A percentile compares a stretch with the other conserved stretches of the same genome.
Evolutionary conservation across 2,797 vertebrate genomes (phyloP).

Genomic region (Chaunax sp.): DNA sequence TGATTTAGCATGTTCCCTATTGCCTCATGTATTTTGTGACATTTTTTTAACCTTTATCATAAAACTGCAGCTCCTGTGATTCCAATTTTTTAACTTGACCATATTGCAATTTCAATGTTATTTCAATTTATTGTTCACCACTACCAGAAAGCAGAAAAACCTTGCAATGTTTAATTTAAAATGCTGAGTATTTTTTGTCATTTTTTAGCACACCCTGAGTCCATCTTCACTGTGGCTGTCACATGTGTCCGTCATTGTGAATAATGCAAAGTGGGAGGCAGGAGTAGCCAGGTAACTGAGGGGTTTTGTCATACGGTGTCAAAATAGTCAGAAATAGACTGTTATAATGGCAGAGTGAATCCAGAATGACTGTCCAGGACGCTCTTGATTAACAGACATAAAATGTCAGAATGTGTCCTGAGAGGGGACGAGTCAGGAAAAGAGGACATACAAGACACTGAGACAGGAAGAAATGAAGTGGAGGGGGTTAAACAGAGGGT

Average conservation of each 20-base stretch:
- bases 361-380: constrained; percentile 30
- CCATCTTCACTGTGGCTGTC: constrained; percentile 25
- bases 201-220: background rate
- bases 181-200: constrained; percentile 8
- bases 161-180: too few species aligned
- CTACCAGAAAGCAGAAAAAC: constrained; percentile 1
- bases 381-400: constrained; percentile 36
- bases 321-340: constrained; percentile 44
- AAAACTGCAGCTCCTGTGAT: too few species aligned
- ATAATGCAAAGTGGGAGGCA: constrained; percentile 38
- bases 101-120: too few species aligned
- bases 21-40: too few species aligned
- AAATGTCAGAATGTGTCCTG: constrained; percentile 20
- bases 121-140: too few species aligned
- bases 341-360: constrained; percentile 43
- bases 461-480: constrained; percentile 4
- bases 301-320: constrained; percentile 37
- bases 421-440: background rate
- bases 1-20: too few species aligned
- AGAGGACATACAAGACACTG: constrained; percentile 1
- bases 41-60: too few species aligned
- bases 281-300: constrained; percentile 34
- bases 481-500: constrained; percentile 28
- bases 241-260: constrained; percentile 40
- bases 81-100: too few species aligned